phyloP scores from a whole-genome alignment of 2,113 vertebrate genomes.

The Sylvia atricapilla region DNA sequence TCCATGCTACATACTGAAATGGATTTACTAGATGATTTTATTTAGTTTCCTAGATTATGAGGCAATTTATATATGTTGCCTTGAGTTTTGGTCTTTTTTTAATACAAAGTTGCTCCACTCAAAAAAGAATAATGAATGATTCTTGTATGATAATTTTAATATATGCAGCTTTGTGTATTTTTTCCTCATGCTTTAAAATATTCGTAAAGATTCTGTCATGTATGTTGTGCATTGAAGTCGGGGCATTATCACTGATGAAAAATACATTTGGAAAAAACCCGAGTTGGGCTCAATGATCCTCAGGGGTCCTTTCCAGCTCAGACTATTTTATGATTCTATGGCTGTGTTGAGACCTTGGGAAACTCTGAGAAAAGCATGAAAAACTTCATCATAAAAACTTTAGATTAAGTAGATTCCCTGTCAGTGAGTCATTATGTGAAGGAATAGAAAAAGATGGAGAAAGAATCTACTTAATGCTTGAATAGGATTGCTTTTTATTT shows the following conservation, averaged over 20 bases:
- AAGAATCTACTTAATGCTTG: not conserved
- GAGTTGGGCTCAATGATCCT: not conserved
- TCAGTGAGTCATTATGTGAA: not conserved
- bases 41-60: not conserved
- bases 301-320: not conserved
- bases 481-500: not conserved
- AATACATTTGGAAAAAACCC: not conserved
- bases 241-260: not conserved
- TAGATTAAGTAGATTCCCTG: not conserved
- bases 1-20: not conserved
- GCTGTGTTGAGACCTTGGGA: not conserved
- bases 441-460: not conserved
- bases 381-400: not conserved
- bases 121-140: not conserved
- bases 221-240: not conserved
- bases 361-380: not conserved
- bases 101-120: not conserved
- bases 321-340: not conserved
- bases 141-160: not conserved
- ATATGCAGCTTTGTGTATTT: not conserved
- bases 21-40: not conserved
- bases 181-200: not conserved
- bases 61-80: not conserved
- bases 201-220: not conserved
- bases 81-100: not conserved